phyloP scores from a whole-genome alignment of 2,888 invertebrate species.

The Eledone cirrhosa region DNA sequence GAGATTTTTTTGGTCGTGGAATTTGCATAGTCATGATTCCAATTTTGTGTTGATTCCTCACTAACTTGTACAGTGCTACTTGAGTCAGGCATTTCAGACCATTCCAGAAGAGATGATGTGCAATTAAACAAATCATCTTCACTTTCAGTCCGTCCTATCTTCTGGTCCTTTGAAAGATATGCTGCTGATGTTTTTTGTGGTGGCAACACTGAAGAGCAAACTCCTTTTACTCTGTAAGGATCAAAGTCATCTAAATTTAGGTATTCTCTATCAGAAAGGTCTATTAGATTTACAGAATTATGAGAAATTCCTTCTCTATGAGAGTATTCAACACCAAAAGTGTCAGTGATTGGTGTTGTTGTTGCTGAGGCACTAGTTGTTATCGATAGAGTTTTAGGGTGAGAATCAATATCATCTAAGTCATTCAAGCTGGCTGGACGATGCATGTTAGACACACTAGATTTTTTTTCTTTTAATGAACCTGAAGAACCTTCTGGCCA shows the following conservation, averaged over 20 bases:
- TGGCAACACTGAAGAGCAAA: no score
- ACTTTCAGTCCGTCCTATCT: no score
- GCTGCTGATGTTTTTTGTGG: no score
- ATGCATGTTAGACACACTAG: not conserved
- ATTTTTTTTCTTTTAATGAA: not conserved
- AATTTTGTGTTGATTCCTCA: no score
- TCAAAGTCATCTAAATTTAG: slow-evolving; percentile 16
- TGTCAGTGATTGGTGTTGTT: not conserved
- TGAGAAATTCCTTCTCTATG: not conserved
- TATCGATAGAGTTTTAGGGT: not conserved
- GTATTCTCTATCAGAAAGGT: slow-evolving; percentile 6
- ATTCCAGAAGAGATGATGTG: no score
- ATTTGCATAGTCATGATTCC: no score
- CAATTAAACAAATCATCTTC: no score
- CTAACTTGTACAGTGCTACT: no score
- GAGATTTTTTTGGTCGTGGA: not conserved
- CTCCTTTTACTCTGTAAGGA: slow-evolving; percentile 14
- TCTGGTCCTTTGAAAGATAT: no score
- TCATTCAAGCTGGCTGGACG: slow-evolving; percentile 27
- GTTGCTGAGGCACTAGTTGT: not conserved
- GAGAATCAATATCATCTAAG: not conserved
- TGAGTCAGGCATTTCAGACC: no score
- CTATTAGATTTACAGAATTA: slow-evolving; percentile 9
- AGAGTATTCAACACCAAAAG: not conserved
- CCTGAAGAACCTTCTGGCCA: not conserved